phyloP scores from a whole-genome alignment of 2,888 invertebrate genomes.

The Mesochorus sp. region DNA sequence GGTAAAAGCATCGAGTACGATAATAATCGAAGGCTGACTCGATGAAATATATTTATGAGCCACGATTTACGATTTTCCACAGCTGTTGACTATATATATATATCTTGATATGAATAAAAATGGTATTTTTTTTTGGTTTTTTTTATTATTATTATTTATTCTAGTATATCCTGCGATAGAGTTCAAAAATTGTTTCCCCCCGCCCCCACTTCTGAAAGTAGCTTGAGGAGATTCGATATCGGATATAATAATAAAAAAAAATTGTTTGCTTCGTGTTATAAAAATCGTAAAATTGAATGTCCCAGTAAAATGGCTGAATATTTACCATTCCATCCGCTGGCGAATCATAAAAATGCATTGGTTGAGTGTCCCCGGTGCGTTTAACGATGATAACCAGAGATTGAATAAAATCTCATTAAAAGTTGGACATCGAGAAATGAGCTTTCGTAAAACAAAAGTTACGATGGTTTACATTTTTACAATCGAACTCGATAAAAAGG shows the following conservation, averaged over 20 bases:
- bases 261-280: background rate
- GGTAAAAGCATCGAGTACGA: conserved; percentile 3
- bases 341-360: background rate
- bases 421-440: background rate
- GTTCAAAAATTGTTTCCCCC: conserved; percentile 38
- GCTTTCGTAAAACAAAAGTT: background rate
- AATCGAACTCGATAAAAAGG: too few species aligned
- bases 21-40: conserved; percentile 23
- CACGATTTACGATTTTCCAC: conserved; percentile 19
- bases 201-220: conserved; percentile 5
- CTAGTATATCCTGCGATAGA: conserved; percentile 39
- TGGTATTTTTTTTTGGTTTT: conserved; percentile 29
- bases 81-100: conserved; percentile 12
- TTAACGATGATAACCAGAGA: background rate
- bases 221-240: conserved; percentile 34
- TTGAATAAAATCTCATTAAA: background rate
- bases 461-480: too few species aligned
- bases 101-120: background rate
- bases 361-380: too few species aligned
- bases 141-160: conserved; percentile 38
- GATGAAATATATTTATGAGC: conserved; percentile 19
- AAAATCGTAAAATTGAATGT: background rate
- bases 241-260: background rate
- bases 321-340: background rate
- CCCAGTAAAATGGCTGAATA: background rate